Conservation (phyloP, 2,797 vertebrate species). For the Sebastes hopkinsi region DNA sequence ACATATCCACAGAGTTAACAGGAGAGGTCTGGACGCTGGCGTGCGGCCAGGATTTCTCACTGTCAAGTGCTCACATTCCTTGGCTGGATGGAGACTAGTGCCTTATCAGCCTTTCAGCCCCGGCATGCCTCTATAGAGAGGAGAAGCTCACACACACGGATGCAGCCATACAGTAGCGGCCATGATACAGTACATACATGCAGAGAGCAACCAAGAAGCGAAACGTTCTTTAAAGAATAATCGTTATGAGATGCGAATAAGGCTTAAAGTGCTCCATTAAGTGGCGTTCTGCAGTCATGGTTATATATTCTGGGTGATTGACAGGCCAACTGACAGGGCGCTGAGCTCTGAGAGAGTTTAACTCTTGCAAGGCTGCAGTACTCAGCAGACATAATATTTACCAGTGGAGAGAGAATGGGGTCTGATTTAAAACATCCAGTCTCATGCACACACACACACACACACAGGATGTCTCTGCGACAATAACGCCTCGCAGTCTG, state of each 20-base stretch:
- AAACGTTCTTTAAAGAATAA: conserved; percentile 3
- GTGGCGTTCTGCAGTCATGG: conserved; percentile 38
- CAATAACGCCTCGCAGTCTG: conserved; percentile 36
- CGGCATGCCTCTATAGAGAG: conserved; percentile 19
- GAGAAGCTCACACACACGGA: conserved; percentile 25
- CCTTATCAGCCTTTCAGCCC: conserved; percentile 71
- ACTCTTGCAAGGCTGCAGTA: conserved; percentile 49
- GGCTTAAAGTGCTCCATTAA: conserved; percentile 22
- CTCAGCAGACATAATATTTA: conserved; percentile 77
- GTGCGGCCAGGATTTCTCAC: conserved; percentile 57
- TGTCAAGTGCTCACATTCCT: conserved; percentile 78
- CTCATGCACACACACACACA: conserved; percentile 47
- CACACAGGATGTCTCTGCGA: conserved; percentile 69
- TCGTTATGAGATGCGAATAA: conserved; percentile 18
- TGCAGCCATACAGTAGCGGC: conserved; percentile 8
- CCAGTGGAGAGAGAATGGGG: conserved; percentile 43
- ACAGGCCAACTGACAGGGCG: conserved; percentile 54
- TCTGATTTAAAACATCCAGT: conserved; percentile 51
- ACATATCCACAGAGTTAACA: conserved; percentile 61
- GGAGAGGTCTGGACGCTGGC: conserved; percentile 63
- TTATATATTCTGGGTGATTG: conserved; percentile 51
- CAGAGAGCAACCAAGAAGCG: neutral
- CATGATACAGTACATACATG: neutral
- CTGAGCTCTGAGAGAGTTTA: conserved; percentile 49
- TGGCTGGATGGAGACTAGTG: conserved; percentile 58